phyloP scores from a whole-genome alignment of 2,888 invertebrate species.

The Tachina grossa region DNA sequence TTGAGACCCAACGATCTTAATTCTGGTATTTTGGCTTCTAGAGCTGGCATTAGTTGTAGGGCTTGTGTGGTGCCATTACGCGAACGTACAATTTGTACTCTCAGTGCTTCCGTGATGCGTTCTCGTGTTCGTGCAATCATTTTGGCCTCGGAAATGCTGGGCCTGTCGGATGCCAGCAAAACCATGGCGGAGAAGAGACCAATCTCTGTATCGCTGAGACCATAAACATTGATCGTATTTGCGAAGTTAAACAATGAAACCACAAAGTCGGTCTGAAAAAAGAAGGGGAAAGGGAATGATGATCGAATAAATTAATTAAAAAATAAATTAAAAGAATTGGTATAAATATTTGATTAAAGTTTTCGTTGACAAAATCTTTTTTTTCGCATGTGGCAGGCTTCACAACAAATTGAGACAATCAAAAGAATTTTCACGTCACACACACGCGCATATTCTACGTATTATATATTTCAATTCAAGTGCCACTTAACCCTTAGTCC shows the following conservation, averaged over 20 bases:
- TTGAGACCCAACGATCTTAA: slow-evolving; percentile 90
- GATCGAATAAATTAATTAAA: neutral
- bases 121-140: slow-evolving; percentile 91
- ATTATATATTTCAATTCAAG: no score
- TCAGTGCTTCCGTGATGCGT: slow-evolving; percentile 93
- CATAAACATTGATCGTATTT: slow-evolving; percentile 88
- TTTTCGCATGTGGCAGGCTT: no score
- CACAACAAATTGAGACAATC: no score
- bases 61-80: slow-evolving; percentile 82
- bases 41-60: slow-evolving; percentile 83
- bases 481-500: no score
- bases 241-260: slow-evolving; percentile 92
- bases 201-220: slow-evolving; percentile 94
- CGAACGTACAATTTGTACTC: slow-evolving; percentile 87
- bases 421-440: no score
- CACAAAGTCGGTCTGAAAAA: slow-evolving; percentile 90
- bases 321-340: neutral
- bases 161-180: slow-evolving; percentile 90
- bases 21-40: slow-evolving; percentile 88
- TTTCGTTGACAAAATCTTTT: no score
- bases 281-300: slow-evolving; percentile 12
- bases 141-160: slow-evolving; percentile 91
- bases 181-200: slow-evolving; percentile 94
- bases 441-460: no score
- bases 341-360: no score